Conservation (phyloP, 2,888 invertebrate species). For the Tenthredo scrophulariae region DNA sequence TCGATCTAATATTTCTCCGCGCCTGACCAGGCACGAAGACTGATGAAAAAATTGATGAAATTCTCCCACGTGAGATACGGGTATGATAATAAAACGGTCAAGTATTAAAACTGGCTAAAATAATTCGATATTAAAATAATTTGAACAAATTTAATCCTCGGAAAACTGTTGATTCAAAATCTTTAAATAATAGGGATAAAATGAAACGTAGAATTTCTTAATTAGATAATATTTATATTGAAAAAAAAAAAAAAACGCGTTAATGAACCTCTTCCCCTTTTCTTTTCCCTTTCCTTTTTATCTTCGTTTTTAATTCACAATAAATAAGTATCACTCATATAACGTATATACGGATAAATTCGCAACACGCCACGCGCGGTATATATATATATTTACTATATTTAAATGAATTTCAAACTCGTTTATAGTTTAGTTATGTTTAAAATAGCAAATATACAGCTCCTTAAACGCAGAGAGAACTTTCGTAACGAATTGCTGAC, state of each 20-base stretch:
- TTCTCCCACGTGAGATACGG: neutral
- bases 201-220: neutral
- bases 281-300: neutral
- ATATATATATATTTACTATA: too few species aligned
- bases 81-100: neutral
- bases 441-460: too few species aligned
- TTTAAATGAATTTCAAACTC: too few species aligned
- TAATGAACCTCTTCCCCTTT: neutral
- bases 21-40: constrained; percentile 14
- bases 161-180: neutral
- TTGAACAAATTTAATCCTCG: neutral
- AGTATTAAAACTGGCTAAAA: neutral
- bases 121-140: neutral
- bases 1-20: neutral
- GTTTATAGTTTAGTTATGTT: too few species aligned
- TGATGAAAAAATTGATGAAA: neutral
- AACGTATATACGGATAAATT: neutral
- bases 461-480: neutral
- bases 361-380: neutral
- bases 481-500: constrained; percentile 10
- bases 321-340: neutral
- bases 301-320: neutral
- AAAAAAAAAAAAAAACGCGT: neutral
- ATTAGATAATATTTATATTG: neutral
- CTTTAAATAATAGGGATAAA: neutral